Evolutionary conservation across 2,113 vertebrate species (phyloP).

Genomic region (Caloenas nicobarica): DNA sequence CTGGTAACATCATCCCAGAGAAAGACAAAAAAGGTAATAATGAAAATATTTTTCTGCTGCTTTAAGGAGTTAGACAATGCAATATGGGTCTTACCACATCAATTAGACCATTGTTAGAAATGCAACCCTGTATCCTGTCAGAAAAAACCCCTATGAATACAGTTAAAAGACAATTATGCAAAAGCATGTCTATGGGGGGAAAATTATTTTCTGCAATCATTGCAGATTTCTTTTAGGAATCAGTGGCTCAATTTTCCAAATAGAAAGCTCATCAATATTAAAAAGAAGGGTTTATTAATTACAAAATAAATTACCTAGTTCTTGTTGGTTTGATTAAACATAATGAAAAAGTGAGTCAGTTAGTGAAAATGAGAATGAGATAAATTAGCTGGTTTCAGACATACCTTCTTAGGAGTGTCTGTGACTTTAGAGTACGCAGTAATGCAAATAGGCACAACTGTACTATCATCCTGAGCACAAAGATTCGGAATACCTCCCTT

Average conservation of each 20-base stretch:
- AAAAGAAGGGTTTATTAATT: slow-evolving; percentile 36
- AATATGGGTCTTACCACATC: neutral
- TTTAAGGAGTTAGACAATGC: neutral
- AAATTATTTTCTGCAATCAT: neutral
- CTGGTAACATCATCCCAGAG: neutral
- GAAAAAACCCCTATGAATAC: neutral
- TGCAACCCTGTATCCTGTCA: neutral
- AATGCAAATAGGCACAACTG: neutral
- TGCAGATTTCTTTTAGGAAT: neutral
- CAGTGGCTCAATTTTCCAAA: neutral
- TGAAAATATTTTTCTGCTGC: neutral
- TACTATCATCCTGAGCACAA: neutral
- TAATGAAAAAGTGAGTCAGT: slow-evolving; percentile 5
- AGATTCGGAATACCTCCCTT: neutral
- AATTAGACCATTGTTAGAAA: neutral
- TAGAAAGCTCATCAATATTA: slow-evolving; percentile 25
- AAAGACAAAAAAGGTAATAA: neutral
- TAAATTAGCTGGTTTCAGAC: neutral
- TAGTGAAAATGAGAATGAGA: neutral
- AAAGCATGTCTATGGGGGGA: neutral
- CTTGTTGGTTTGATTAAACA: slow-evolving; percentile 30
- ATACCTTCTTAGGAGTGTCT: neutral
- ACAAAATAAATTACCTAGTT: slow-evolving; percentile 29
- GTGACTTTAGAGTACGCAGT: neutral
- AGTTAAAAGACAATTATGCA: neutral